phyloP scores from a whole-genome alignment of 2,888 invertebrate genomes.

The Heteromyza rotundicornis region DNA sequence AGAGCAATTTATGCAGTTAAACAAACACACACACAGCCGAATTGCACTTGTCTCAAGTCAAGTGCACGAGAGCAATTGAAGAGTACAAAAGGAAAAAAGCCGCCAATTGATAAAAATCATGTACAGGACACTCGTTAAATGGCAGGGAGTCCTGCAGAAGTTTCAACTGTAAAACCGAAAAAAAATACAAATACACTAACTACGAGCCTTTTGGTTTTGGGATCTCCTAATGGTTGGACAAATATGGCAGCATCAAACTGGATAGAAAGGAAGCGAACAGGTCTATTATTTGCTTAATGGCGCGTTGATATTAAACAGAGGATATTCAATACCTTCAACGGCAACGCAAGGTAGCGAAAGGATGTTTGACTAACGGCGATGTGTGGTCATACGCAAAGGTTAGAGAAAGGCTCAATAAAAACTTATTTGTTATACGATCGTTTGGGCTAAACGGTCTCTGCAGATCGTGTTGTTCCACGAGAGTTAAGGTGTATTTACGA shows the following conservation, averaged over 20 bases:
- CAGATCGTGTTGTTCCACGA: not conserved
- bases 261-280: not conserved
- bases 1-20: not conserved
- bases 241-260: not conserved
- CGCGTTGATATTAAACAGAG: no score
- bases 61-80: no score
- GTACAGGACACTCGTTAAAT: not conserved
- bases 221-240: not conserved
- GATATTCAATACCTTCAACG: not conserved
- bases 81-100: not conserved
- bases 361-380: not conserved
- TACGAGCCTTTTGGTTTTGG: not conserved
- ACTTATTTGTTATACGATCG: not conserved
- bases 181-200: not conserved
- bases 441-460: not conserved
- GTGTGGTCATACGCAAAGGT: not conserved
- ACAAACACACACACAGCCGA: not conserved
- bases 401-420: no score
- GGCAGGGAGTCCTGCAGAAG: not conserved
- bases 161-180: not conserved
- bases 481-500: not conserved
- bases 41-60: constrained; percentile 6
- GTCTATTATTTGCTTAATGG: not conserved
- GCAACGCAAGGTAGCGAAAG: not conserved
- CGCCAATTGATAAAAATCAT: not conserved